Conservation (phyloP, 2,888 invertebrate genomes). For the Mimachlamys varia region DNA sequence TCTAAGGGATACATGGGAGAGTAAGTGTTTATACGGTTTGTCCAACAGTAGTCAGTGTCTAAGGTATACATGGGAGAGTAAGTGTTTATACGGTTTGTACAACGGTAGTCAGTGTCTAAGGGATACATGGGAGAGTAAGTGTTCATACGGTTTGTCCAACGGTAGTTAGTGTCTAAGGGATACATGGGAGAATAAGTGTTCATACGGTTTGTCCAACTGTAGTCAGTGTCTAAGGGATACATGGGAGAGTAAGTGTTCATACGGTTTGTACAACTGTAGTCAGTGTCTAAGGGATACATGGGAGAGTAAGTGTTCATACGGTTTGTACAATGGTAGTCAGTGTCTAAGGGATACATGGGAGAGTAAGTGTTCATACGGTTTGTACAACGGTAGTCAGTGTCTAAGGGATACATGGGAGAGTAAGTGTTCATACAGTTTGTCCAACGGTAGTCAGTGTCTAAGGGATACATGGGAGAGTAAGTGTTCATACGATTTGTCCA, state of each 20-base stretch:
- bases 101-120: background rate
- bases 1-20: too few species aligned
- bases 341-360: background rate
- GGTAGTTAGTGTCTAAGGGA: slow-evolving; percentile 97
- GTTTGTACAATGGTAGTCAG: background rate
- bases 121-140: background rate
- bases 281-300: slow-evolving; percentile 93
- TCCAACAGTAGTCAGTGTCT: slow-evolving; percentile 96
- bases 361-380: too few species aligned
- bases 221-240: background rate
- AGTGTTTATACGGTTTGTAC: too few species aligned
- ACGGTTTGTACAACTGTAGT: too few species aligned
- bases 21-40: too few species aligned
- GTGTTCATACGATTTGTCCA: too few species aligned
- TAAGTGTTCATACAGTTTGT: too few species aligned
- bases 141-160: too few species aligned
- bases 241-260: background rate
- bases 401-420: slow-evolving; percentile 91
- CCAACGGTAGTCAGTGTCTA: background rate
- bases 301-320: slow-evolving; percentile 84
- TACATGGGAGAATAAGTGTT: slow-evolving; percentile 85
- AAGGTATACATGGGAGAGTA: slow-evolving; percentile 90
- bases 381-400: too few species aligned
- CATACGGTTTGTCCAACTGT: too few species aligned
- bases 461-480: background rate